A percentile compares a stretch with the other conserved stretches of the same genome.
Conservation (phyloP, 2,888 invertebrate species). For the Amphimallon solstitiale region DNA sequence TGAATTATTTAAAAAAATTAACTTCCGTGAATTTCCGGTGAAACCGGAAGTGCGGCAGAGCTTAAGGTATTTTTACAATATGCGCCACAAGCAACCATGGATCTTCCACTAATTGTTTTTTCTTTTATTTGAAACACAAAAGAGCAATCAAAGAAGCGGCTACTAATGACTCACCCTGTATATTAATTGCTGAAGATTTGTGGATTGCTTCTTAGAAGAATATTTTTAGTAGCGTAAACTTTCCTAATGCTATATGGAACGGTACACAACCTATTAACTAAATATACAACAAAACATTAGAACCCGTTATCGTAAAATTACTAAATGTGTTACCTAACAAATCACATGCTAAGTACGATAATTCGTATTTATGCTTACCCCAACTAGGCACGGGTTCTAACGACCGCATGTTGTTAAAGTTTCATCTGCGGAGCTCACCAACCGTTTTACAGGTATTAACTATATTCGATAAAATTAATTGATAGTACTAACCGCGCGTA, state of each 20-base stretch:
- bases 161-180: no score
- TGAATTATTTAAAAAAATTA: no score
- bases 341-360: slow-evolving; percentile 27
- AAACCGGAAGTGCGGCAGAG: no score
- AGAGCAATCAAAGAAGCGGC: no score
- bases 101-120: no score
- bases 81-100: no score
- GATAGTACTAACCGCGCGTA: slow-evolving; percentile 20
- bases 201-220: no score
- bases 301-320: slow-evolving; percentile 22
- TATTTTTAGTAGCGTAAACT: no score
- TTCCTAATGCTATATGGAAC: neutral
- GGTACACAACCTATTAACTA: slow-evolving; percentile 3
- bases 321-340: slow-evolving; percentile 28
- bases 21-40: no score
- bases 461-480: slow-evolving; percentile 32
- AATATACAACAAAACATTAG: slow-evolving; percentile 19
- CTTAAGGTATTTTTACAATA: no score
- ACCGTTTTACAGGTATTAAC: slow-evolving; percentile 29
- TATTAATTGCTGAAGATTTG: no score
- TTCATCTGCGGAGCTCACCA: slow-evolving; percentile 27
- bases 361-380: slow-evolving; percentile 34
- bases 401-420: slow-evolving; percentile 34
- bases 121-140: no score
- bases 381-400: slow-evolving; percentile 20